A percentile compares a stretch with the other conserved stretches of the same genome.
phyloP scores from a whole-genome alignment of 2,888 invertebrate species.

The Acanthacorydalis orientalis region DNA sequence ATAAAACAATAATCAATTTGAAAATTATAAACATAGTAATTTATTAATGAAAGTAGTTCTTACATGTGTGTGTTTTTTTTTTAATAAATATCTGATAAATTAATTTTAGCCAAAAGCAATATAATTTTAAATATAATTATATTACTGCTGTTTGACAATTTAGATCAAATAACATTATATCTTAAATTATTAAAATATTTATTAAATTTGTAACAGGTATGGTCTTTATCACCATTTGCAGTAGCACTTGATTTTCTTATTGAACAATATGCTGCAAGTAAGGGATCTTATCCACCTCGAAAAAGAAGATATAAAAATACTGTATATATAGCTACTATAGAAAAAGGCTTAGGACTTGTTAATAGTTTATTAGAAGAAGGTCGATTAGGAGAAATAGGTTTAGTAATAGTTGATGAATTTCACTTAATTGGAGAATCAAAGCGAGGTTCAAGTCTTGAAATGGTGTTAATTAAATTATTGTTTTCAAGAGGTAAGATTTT shows the following conservation, averaged over 20 bases:
- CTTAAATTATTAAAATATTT: neutral
- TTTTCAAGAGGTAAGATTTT: slow-evolving; percentile 41
- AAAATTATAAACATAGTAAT: too few relatives aligned
- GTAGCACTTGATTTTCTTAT: slow-evolving; percentile 73
- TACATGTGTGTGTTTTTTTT: too few relatives aligned
- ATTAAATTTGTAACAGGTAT: slow-evolving; percentile 38
- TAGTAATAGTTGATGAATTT: slow-evolving; percentile 76
- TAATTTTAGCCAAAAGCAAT: neutral
- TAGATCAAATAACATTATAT: neutral
- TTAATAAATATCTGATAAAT: neutral
- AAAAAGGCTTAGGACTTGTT: slow-evolving; percentile 76
- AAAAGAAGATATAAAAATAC: slow-evolving; percentile 56
- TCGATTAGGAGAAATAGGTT: slow-evolving; percentile 59
- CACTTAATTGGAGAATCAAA: slow-evolving; percentile 83
- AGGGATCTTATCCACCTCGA: slow-evolving; percentile 67
- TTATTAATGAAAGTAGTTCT: too few relatives aligned
- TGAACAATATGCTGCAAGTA: slow-evolving; percentile 90
- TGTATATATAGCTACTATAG: slow-evolving; percentile 85
- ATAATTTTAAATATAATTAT: slow-evolving; percentile 1
- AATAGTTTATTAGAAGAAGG: slow-evolving; percentile 68
- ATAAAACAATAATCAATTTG: too few relatives aligned
- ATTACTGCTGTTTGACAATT: slow-evolving; percentile 1
- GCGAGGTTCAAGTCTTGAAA: slow-evolving; percentile 74
- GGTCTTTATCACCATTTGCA: slow-evolving; percentile 72
- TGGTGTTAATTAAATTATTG: slow-evolving; percentile 62